Evolutionary conservation across 2,888 invertebrate species (phyloP).

Genomic region (Deilephila elpenor): DNA sequence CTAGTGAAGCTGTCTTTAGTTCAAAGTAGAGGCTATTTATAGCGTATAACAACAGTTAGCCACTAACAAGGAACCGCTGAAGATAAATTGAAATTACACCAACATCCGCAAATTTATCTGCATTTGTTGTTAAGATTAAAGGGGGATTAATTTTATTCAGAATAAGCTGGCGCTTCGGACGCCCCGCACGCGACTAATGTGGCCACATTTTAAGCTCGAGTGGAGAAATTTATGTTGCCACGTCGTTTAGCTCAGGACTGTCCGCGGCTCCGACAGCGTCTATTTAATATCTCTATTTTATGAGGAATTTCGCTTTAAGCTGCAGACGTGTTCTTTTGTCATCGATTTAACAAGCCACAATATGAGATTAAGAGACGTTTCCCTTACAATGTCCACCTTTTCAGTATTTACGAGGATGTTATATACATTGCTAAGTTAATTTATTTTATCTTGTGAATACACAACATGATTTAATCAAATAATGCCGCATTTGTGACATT

Average conservation of each 20-base stretch:
- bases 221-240: constrained; percentile 33
- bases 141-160: constrained; percentile 58
- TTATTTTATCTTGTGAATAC: no score
- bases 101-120: constrained; percentile 52
- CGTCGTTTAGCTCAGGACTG: not conserved
- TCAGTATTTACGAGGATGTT: no score
- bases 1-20: constrained; percentile 11
- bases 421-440: no score
- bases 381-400: no score
- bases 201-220: constrained; percentile 42
- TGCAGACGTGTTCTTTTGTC: not conserved
- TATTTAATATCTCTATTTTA: constrained; percentile 9
- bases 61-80: constrained; percentile 43
- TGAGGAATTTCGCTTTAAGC: not conserved
- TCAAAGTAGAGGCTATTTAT: constrained; percentile 22
- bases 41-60: constrained; percentile 38
- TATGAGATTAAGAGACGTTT: not conserved
- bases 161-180: constrained; percentile 49
- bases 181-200: constrained; percentile 48
- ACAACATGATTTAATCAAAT: no score
- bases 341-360: not conserved
- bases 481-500: no score
- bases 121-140: constrained; percentile 50
- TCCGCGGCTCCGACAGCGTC: not conserved
- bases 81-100: constrained; percentile 56